phyloP scores from a whole-genome alignment of 2,797 vertebrate genomes.

The Parambassis ranga region DNA sequence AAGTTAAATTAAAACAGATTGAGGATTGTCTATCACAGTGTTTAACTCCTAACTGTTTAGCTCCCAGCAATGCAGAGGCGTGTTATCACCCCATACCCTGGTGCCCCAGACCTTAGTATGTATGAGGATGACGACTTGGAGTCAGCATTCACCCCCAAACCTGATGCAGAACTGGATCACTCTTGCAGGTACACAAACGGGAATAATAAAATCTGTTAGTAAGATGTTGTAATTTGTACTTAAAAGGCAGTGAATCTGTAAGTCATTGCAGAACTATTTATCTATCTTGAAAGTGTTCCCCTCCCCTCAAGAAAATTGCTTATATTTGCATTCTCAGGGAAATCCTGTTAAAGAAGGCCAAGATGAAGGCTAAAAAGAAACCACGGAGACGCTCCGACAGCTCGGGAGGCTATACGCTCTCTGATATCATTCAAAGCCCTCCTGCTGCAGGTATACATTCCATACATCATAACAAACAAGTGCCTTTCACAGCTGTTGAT shows the following conservation, averaged over 20 bases:
- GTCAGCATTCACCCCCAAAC: conserved; percentile 79
- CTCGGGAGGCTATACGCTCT: conserved; percentile 95
- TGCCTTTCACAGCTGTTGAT: background rate
- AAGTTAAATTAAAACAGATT: too few relatives aligned
- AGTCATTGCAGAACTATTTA: background rate
- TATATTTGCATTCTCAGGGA: conserved; percentile 77
- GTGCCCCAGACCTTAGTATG: conserved; percentile 89
- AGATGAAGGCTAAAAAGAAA: conserved; percentile 94
- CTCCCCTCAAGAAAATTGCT: background rate
- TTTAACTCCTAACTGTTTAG: conserved; percentile 63
- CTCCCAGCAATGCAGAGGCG: conserved; percentile 95
- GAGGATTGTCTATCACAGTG: background rate
- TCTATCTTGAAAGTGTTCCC: background rate
- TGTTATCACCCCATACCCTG: conserved; percentile 91
- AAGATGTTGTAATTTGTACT: background rate
- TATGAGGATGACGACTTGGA: conserved; percentile 86
- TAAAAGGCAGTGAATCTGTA: background rate
- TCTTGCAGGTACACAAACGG: conserved; percentile 78
- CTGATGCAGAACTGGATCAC: conserved; percentile 81
- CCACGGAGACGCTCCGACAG: conserved; percentile 91
- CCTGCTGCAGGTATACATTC: conserved; percentile 84
- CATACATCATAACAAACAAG: background rate
- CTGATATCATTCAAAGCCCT: conserved; percentile 92
- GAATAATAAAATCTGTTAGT: background rate
- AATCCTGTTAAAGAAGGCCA: conserved; percentile 88